These are phyloP conservation scores for Mellilla xanthometata DNA, from an alignment of 2,888 invertebrate species.

Conservation along the genomic window DNA sequence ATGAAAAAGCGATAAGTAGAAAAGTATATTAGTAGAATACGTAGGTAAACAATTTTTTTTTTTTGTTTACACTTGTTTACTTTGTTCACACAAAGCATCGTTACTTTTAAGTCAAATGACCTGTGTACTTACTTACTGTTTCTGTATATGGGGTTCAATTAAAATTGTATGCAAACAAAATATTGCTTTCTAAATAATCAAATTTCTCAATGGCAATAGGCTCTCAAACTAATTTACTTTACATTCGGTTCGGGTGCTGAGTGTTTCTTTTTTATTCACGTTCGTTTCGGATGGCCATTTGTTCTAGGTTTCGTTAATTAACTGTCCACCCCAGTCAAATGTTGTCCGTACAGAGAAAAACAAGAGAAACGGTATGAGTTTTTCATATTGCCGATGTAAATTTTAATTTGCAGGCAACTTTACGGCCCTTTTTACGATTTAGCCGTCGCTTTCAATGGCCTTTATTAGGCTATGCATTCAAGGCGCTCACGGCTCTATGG, in stretches of 20 bases:
- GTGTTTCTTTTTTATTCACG: conserved; percentile 47
- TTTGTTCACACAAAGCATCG: no score
- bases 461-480: conserved; percentile 75
- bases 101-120: no score
- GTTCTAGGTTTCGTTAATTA: conserved; percentile 74
- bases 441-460: conserved; percentile 68
- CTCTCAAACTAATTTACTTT: conserved; percentile 38
- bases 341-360: conserved; percentile 64
- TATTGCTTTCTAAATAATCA: no score
- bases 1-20: no score
- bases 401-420: conserved; percentile 80
- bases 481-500: conserved; percentile 52
- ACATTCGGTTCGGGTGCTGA: no score
- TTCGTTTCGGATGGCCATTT: conserved; percentile 60
- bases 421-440: conserved; percentile 79
- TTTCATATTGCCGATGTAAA: conserved; percentile 80
- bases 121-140: no score
- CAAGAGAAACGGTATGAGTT: conserved; percentile 67
- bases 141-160: no score
- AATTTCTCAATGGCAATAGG: no score
- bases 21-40: no score
- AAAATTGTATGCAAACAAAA: no score
- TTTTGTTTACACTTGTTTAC: no score
- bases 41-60: no score
- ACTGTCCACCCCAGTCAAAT: conserved; percentile 73